These are phyloP conservation scores for Littorina saxatilis DNA, from an alignment of 1,140 invertebrate genomes.

Conservation along the genomic window DNA sequence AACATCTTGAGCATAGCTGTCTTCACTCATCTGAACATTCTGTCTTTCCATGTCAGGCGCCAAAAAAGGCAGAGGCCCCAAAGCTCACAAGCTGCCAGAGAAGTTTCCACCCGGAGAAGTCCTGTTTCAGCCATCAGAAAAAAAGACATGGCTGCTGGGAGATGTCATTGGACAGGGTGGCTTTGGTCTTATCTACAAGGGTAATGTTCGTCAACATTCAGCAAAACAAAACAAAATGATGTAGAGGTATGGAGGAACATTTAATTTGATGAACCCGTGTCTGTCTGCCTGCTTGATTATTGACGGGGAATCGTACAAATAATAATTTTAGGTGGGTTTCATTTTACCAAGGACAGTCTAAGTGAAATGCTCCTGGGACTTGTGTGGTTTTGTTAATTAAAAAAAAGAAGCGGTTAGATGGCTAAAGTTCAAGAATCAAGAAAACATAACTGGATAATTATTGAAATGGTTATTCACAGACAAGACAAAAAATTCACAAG, in stretches of 20 bases:
- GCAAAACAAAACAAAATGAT: neutral
- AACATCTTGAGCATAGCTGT: too few species aligned
- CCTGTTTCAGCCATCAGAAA: conserved; percentile 86
- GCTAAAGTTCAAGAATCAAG: too few species aligned
- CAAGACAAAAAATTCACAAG: too few species aligned
- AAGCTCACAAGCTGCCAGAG: conserved; percentile 74
- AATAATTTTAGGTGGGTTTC: neutral
- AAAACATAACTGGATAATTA: too few species aligned
- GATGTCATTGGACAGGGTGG: conserved; percentile 92
- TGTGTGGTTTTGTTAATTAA: too few species aligned
- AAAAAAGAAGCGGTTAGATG: too few species aligned
- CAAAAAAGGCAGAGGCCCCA: conserved; percentile 59
- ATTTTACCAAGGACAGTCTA: too few species aligned
- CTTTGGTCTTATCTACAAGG: conserved; percentile 95
- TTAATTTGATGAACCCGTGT: neutral
- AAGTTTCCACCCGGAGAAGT: conserved; percentile 86
- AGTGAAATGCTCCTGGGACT: too few species aligned
- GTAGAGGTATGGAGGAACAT: neutral
- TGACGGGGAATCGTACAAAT: neutral
- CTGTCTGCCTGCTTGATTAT: neutral
- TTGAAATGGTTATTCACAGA: too few species aligned
- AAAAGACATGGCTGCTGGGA: conserved; percentile 91
- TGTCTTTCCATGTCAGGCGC: conserved; percentile 26
- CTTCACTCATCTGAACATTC: too few species aligned
- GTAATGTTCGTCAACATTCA: too few species aligned